Percentiles rank a stretch among this genome's conserved stretches.
Conservation (phyloP, 2,797 vertebrate species). For the Clarias pachynema region DNA sequence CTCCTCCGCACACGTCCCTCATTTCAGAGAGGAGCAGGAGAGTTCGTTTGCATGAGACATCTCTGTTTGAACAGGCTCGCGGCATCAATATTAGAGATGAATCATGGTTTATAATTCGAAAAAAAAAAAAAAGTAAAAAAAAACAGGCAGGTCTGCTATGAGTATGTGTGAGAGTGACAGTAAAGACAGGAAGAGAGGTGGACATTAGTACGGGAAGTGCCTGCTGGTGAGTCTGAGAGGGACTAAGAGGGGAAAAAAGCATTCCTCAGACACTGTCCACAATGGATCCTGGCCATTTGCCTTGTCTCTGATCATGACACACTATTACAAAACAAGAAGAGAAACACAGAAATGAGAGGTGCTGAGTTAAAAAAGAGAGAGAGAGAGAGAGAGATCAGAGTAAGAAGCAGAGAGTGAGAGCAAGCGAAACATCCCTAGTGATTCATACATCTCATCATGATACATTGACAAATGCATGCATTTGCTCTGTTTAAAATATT, state of each 20-base stretch:
- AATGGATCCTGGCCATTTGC: conserved; percentile 23
- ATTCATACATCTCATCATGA: conserved; percentile 29
- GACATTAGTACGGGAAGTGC: conserved; percentile 39
- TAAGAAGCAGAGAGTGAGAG: conserved; percentile 11
- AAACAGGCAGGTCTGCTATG: conserved; percentile 21
- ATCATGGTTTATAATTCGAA: conserved; percentile 61
- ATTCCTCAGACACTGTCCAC: conserved; percentile 32
- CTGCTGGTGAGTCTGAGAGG: conserved; percentile 18
- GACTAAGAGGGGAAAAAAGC: conserved; percentile 16
- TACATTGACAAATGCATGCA: conserved; percentile 37
- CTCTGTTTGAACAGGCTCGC: conserved; percentile 56
- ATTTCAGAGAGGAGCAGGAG: conserved; percentile 52
- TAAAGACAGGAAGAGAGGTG: conserved; percentile 22
- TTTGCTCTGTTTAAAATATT: conserved; percentile 29
- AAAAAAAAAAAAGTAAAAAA: conserved; percentile 31
- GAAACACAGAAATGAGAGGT: conserved; percentile 15
- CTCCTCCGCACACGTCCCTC: conserved; percentile 67
- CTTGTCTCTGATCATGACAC: conserved; percentile 26
- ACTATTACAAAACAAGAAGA: conserved; percentile 24
- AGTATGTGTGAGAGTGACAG: conserved; percentile 27
- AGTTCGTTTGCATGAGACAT: conserved; percentile 55
- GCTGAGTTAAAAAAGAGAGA: neutral
- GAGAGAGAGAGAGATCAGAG: neutral
- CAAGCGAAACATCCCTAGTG: neutral
- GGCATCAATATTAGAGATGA: conserved; percentile 56